Base-by-base conservation (phyloP, 2,113 vertebrate species). In the Fulmarus glacialis region DNA sequence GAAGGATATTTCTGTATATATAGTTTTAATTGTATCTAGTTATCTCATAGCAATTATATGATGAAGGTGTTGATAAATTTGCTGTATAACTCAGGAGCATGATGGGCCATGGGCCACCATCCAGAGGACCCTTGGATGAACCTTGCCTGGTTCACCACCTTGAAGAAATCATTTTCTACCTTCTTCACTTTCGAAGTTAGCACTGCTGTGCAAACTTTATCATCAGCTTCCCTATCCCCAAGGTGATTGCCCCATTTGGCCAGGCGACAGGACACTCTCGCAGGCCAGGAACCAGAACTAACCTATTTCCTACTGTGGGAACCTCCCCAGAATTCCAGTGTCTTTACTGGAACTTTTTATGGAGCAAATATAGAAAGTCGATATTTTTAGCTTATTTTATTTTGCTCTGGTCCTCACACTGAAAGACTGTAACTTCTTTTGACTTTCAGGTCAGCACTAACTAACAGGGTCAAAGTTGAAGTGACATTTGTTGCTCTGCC, bases 21-120 rank as follows among this genome's bases (percentile, higher is more conserved):
- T 24, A 42, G n/a, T 83, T 56, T n/a, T 47, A 66, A 22, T 40
- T 47, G 4, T 30, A 91, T 73, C 43, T 27, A 67, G 60, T 50
- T 73, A n/a, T 73, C 18, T 62, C 67, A 12, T 8, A 79, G 13
- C 42, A 70, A 58, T 47, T 80, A 68, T 17, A 42, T 40, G 20
- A 71, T 22, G 20, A 15, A 89, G 30, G 2, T 9, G 40, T 47
- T 55, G 6, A 64, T 58, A 68, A 16, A 89, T 59, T 75, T 79
- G 5, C 23, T 63, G 8, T 45, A 6, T 78, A 27, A 59, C 55
- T 86, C 47, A 72, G 90, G 24, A 82, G 13, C 7, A 24, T 20
- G 30, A 27, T 0, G 0, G 30, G 16, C 5, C 42, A 66, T 4
- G 6, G 40, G 8, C 29, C 48, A 52, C 29, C 8, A n/a, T 55